These are phyloP conservation scores for Tolypeutes matacus DNA, from an alignment of 2,797 vertebrate genomes.

Conservation along the genomic window DNA sequence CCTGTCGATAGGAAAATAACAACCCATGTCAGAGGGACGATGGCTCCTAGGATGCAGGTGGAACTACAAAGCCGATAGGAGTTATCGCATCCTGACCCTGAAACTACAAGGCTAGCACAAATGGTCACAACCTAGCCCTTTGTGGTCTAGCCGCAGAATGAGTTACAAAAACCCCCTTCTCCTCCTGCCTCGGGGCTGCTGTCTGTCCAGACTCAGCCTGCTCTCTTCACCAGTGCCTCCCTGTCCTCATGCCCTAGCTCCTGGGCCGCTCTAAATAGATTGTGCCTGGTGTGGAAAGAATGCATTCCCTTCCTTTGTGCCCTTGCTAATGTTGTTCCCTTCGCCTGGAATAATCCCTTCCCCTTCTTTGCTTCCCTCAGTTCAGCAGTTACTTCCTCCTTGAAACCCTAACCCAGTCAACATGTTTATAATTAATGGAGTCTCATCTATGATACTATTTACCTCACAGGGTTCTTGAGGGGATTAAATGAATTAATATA, in stretches of 20 bases:
- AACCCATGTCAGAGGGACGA: no score
- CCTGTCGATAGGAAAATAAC: no score
- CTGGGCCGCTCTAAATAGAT: not conserved
- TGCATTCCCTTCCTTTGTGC: not conserved
- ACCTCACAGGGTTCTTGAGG: not conserved
- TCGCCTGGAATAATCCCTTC: not conserved
- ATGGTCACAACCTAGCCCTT: no score
- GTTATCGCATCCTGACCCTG: no score
- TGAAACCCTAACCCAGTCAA: not conserved
- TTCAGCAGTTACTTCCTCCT: conserved; percentile 8
- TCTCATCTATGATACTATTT: not conserved
- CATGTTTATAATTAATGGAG: not conserved
- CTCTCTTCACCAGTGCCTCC: not conserved
- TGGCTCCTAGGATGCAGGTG: no score
- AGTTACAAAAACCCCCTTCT: no score
- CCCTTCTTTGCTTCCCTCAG: not conserved
- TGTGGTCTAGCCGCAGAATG: no score
- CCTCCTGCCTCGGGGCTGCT: no score
- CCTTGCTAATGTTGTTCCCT: not conserved
- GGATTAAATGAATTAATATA: not conserved
- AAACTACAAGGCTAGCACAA: no score
- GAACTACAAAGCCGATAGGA: no score
- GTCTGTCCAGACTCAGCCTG: no score
- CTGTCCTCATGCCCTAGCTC: not conserved
- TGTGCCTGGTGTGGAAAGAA: not conserved